phyloP scores from a whole-genome alignment of 2,113 vertebrate species.

The Anarhynchus alexandrinus region DNA sequence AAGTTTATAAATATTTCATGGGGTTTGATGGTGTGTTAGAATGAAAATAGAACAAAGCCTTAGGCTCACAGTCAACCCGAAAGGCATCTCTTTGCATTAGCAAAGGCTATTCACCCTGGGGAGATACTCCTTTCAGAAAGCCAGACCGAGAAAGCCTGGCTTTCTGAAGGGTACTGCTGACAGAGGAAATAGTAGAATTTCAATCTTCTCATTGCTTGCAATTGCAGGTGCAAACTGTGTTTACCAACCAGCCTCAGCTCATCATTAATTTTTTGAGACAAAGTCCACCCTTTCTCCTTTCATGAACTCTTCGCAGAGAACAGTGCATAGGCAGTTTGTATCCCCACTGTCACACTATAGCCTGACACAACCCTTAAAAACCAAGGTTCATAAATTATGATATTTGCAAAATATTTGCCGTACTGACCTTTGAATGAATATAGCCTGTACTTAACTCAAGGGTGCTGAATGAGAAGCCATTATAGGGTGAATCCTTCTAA shows the following conservation, averaged over 20 bases:
- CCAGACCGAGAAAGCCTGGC: background rate
- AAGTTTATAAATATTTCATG: constrained; percentile 25
- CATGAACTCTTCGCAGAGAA: background rate
- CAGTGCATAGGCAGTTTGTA: background rate
- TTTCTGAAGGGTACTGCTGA: background rate
- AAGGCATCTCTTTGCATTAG: background rate
- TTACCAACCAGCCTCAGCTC: background rate
- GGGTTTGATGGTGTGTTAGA: background rate
- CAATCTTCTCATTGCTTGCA: background rate
- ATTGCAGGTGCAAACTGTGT: background rate
- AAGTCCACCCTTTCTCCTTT: background rate
- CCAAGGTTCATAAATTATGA: background rate
- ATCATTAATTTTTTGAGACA: background rate
- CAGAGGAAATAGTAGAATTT: background rate
- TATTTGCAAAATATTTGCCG: background rate
- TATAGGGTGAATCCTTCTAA: background rate
- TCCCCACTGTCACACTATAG: background rate
- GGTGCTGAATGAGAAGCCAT: background rate
- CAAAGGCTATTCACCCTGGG: background rate
- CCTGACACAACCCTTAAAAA: background rate
- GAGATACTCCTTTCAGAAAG: background rate
- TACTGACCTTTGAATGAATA: background rate
- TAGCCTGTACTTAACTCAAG: background rate
- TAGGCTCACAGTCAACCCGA: background rate
- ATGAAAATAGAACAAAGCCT: constrained; percentile 18